Conservation (phyloP, 2,797 vertebrate genomes). For the Coendou prehensilis region DNA sequence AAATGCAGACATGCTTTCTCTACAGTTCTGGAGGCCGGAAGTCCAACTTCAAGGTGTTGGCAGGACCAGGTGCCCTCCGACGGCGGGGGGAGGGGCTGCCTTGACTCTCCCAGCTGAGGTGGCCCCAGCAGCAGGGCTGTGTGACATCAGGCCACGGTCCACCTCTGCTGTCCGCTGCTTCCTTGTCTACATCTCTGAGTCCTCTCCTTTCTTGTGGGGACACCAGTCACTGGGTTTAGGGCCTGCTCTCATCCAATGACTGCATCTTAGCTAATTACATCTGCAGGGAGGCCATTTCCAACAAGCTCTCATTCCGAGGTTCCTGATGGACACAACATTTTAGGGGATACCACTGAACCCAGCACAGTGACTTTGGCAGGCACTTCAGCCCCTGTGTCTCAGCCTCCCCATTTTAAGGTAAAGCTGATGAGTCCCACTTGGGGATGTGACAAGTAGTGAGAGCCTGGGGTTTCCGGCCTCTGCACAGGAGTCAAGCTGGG, state of each 20-base stretch:
- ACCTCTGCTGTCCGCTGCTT: accelerated
- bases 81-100: neutral
- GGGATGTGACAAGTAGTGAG: accelerated
- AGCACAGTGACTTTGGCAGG: neutral
- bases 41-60: accelerated
- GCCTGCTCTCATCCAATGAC: neutral
- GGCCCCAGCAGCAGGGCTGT: accelerated
- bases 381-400: neutral
- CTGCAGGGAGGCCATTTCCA: neutral
- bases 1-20: neutral
- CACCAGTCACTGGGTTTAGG: neutral
- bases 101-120: neutral
- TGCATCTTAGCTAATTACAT: neutral
- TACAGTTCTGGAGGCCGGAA: neutral
- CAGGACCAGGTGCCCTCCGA: too few relatives aligned
- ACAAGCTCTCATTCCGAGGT: neutral
- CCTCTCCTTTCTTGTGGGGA: neutral
- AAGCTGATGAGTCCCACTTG: accelerated
- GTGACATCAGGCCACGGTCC: accelerated
- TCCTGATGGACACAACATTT: neutral
- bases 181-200: neutral
- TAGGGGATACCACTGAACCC: neutral
- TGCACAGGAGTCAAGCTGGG: accelerated
- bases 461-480: accelerated
- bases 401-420: neutral